These are phyloP conservation scores for Leptoclinus maculatus DNA, from an alignment of 2,797 vertebrate species.

Conservation along the genomic window DNA sequence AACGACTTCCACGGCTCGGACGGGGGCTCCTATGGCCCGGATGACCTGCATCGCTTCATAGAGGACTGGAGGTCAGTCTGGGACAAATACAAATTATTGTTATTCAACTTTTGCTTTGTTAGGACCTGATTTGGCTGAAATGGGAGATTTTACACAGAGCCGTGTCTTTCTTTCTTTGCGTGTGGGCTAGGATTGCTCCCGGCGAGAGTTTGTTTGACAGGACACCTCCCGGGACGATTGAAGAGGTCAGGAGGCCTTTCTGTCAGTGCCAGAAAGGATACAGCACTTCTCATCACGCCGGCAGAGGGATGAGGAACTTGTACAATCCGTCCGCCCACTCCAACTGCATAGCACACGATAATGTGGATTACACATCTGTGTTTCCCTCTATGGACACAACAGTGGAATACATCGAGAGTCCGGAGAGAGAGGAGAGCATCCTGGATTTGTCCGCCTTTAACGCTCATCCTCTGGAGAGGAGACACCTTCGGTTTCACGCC, in stretches of 20 bases:
- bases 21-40: slow-evolving; percentile 44
- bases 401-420: slow-evolving; percentile 77
- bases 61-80: slow-evolving; percentile 82
- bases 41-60: slow-evolving; percentile 75
- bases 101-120: not conserved
- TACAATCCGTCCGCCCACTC: slow-evolving; percentile 53
- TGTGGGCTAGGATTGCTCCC: slow-evolving; percentile 81
- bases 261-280: slow-evolving; percentile 79
- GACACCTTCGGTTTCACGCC: not conserved
- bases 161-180: not conserved
- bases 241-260: slow-evolving; percentile 71
- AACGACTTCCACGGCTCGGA: slow-evolving; percentile 81
- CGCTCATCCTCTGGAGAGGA: slow-evolving; percentile 46
- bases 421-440: slow-evolving; percentile 57
- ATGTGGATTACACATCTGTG: slow-evolving; percentile 83
- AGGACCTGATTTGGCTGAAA: not conserved
- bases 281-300: slow-evolving; percentile 32
- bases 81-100: too few species aligned
- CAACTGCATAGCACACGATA: slow-evolving; percentile 72
- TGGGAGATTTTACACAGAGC: not conserved
- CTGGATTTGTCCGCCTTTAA: slow-evolving; percentile 55
- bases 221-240: slow-evolving; percentile 54
- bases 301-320: slow-evolving; percentile 42
- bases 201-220: slow-evolving; percentile 87
- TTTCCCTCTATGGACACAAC: slow-evolving; percentile 85